phyloP scores from a whole-genome alignment of 2,797 vertebrate genomes.

The Otolemur crassicaudatus region DNA sequence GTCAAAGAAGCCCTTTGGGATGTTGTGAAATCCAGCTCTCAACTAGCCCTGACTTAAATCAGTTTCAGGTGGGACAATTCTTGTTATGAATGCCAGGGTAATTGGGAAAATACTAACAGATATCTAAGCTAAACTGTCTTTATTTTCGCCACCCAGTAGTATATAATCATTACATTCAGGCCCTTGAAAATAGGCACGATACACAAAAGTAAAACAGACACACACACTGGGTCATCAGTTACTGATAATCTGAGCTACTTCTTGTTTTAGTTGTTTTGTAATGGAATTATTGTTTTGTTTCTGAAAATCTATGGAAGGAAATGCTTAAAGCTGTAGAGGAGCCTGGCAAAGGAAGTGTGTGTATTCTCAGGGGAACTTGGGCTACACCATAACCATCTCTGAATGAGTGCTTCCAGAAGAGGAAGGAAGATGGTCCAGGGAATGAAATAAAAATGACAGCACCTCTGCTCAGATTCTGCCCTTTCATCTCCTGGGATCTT shows the following conservation, averaged over 20 bases:
- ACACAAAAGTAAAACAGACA: neutral
- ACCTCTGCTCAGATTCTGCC: neutral
- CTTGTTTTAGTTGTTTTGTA: neutral
- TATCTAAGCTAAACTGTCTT: neutral
- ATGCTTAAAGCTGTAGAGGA: neutral
- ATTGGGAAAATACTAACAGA: neutral
- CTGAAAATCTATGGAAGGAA: conserved; percentile 1
- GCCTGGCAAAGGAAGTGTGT: neutral
- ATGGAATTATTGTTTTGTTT: neutral
- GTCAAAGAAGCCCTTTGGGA: neutral
- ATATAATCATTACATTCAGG: neutral
- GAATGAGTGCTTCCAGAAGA: neutral
- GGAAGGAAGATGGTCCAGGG: neutral
- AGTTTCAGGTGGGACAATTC: neutral
- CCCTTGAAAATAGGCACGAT: neutral
- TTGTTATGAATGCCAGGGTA: neutral
- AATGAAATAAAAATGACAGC: neutral
- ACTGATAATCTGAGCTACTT: neutral
- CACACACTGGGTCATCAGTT: neutral
- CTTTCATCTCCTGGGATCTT: neutral
- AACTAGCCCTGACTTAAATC: neutral
- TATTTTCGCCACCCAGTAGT: neutral
- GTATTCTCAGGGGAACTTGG: neutral
- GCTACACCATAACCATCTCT: neutral
- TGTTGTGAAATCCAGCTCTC: neutral